Base-by-base conservation (phyloP, 2,888 invertebrate genomes). In the Stramonita haemastoma region DNA sequence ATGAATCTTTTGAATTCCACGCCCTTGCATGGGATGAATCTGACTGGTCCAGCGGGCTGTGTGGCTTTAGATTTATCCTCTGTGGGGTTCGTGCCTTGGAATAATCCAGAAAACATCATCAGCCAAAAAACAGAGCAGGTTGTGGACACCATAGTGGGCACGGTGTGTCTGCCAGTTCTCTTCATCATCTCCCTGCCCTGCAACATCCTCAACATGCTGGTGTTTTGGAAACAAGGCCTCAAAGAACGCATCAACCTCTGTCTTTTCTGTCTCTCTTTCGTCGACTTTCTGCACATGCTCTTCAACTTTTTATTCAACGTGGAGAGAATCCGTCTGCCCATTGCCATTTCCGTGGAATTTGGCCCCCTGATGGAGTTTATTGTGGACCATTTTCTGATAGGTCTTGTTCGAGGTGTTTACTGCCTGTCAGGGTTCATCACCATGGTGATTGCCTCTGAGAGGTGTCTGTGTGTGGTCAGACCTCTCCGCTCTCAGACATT, bases 161-260 rank as follows among this genome's bases (percentile, higher is more conserved):
- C 81, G 6, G 19, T 83, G 19, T 83, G 36, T 57, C 57, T 85
- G 56, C 56, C 84, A n/a, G 29, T 57, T 4, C 84, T 85, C 29
- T 85, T 85, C 57, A 29, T 57, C 29, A 57, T 85, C 29, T 57
- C 84, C 26, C 57, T 57, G 29, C 84, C 84, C n/a, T 29, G 36
- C 56, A 84, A 84, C 57, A 57, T 84, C 84, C 26, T 84, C 84
- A 84, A 17, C 84, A 84, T 84, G 84, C 29, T 29, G 56, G 84
- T 84, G 29, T 84, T 84, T 29, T 57, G 84, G 57, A 84, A 19
- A 11, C 84, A 84, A 6, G 84, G 84, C 29, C 56, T 84, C 56
- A 84, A 57, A 84, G 84, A 84, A 84, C 84, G 84, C 57, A 57
- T 84, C 84, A 84, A 84, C 57, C 57, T 84, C n/a, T 84, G 84